These are phyloP conservation scores for Huso huso DNA, from an alignment of 2,797 vertebrate species.

Conservation along the genomic window DNA sequence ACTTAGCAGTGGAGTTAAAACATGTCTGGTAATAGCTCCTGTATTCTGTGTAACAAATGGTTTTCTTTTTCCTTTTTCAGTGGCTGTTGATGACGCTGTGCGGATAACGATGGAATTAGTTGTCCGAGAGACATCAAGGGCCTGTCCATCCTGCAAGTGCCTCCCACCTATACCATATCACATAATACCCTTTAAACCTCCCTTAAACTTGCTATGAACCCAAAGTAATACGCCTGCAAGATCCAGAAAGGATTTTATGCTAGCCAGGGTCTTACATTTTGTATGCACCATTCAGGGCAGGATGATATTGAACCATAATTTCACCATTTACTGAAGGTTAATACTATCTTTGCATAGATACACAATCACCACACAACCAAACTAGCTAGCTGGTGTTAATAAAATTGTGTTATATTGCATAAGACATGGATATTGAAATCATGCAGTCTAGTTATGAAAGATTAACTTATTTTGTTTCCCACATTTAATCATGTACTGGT, in stretches of 20 bases:
- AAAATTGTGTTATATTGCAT: not conserved
- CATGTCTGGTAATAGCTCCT: not conserved
- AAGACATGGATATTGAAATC: conserved; percentile 3
- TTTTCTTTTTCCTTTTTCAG: conserved; percentile 27
- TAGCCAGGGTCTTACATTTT: conserved; percentile 29
- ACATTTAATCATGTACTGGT: no score
- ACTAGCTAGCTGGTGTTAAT: no score
- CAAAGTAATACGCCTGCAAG: conserved; percentile 26
- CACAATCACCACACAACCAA: no score
- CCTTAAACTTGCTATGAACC: not conserved
- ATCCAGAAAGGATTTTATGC: conserved; percentile 27
- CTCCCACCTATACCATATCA: not conserved
- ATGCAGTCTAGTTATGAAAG: not conserved
- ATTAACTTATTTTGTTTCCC: no score
- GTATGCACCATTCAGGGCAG: conserved; percentile 4
- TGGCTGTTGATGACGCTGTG: conserved; percentile 67
- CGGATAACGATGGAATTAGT: conserved; percentile 42
- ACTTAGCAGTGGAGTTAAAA: not conserved
- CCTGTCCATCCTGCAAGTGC: not conserved
- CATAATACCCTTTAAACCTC: no score
- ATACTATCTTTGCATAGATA: no score
- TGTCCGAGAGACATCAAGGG: conserved; percentile 9
- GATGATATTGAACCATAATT: no score
- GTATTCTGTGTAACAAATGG: not conserved
- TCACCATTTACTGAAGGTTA: no score